Conservation (phyloP, 1,140 invertebrate species). For the Pogonognathellus flavescens region DNA sequence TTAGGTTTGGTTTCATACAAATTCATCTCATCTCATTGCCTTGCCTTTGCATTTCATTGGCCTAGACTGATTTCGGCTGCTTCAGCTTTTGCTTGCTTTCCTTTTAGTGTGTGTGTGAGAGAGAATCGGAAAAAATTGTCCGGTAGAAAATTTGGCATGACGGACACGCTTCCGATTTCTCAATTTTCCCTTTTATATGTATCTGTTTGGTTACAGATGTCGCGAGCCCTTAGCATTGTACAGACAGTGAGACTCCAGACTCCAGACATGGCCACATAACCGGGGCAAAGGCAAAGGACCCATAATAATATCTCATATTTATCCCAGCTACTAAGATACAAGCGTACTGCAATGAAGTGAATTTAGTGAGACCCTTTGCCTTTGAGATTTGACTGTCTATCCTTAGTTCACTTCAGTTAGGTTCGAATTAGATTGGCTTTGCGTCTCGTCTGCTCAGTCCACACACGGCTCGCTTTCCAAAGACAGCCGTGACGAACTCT, state of each 20-base stretch:
- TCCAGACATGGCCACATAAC: too few relatives aligned
- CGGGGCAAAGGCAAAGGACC: too few relatives aligned
- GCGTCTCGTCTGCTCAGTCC: background rate
- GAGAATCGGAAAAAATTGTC: constrained; percentile 58
- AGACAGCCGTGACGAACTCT: constrained; percentile 62
- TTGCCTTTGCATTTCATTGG: background rate
- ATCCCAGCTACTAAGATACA: background rate
- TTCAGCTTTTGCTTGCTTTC: constrained; percentile 25
- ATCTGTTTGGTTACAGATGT: constrained; percentile 57
- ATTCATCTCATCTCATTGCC: constrained; percentile 37
- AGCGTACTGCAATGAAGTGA: constrained; percentile 8
- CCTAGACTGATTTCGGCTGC: background rate
- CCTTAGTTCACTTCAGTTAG: constrained; percentile 16
- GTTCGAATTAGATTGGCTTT: constrained; percentile 29
- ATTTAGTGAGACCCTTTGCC: constrained; percentile 46
- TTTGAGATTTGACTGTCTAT: constrained; percentile 24
- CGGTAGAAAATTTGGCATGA: constrained; percentile 63
- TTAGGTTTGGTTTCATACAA: constrained; percentile 18
- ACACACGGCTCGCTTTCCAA: constrained; percentile 48
- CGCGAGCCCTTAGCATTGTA: constrained; percentile 55
- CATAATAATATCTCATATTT: too few relatives aligned
- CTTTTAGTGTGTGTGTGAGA: constrained; percentile 8
- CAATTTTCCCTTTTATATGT: constrained; percentile 53
- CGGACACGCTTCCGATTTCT: constrained; percentile 61
- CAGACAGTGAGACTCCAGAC: background rate